A percentile compares a stretch with the other conserved stretches of the same genome.
phyloP scores from a whole-genome alignment of 2,113 vertebrate species.

The Trichomycterus rosablanca region DNA sequence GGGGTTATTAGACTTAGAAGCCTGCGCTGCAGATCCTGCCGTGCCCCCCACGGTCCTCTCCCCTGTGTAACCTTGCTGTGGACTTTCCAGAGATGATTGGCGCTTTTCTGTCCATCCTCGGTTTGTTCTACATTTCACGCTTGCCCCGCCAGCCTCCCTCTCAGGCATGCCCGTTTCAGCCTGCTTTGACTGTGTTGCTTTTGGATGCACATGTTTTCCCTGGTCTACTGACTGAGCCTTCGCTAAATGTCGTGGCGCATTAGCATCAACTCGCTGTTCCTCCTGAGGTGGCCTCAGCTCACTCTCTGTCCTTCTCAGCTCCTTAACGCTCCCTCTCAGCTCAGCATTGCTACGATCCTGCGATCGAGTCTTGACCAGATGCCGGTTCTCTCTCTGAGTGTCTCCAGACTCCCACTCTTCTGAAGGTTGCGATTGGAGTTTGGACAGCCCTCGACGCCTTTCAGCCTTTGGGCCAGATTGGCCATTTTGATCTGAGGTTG shows the following conservation, averaged over 20 bases:
- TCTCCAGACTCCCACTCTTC: slow-evolving; percentile 84
- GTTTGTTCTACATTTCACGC: slow-evolving; percentile 45
- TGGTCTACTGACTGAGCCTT: slow-evolving; percentile 53
- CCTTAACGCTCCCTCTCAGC: slow-evolving; percentile 63
- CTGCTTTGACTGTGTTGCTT: slow-evolving; percentile 71
- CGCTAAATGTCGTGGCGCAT: slow-evolving; percentile 42
- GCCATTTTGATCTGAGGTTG: slow-evolving; percentile 73
- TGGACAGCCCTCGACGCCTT: slow-evolving; percentile 66
- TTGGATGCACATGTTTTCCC: slow-evolving; percentile 71
- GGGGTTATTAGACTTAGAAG: slow-evolving; percentile 40
- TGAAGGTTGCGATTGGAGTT: slow-evolving; percentile 64
- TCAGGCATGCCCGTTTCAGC: slow-evolving; percentile 41
- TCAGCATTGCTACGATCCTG: slow-evolving; percentile 79
- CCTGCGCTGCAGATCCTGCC: slow-evolving; percentile 35
- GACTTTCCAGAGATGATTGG: slow-evolving; percentile 69
- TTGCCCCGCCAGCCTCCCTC: slow-evolving; percentile 67
- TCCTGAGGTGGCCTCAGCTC: slow-evolving; percentile 54
- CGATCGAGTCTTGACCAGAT: slow-evolving; percentile 82
- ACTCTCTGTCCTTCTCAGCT: slow-evolving; percentile 75
- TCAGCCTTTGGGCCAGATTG: slow-evolving; percentile 71
- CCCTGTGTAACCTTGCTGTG: slow-evolving; percentile 61
- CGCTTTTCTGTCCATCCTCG: slow-evolving; percentile 67
- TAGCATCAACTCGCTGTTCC: slow-evolving; percentile 55
- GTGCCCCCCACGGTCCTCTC: slow-evolving; percentile 69
- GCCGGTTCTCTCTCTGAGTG: slow-evolving; percentile 73